These are phyloP conservation scores for Tyrophagus putrescentiae DNA, from an alignment of 1,140 invertebrate genomes.

Conservation along the genomic window DNA sequence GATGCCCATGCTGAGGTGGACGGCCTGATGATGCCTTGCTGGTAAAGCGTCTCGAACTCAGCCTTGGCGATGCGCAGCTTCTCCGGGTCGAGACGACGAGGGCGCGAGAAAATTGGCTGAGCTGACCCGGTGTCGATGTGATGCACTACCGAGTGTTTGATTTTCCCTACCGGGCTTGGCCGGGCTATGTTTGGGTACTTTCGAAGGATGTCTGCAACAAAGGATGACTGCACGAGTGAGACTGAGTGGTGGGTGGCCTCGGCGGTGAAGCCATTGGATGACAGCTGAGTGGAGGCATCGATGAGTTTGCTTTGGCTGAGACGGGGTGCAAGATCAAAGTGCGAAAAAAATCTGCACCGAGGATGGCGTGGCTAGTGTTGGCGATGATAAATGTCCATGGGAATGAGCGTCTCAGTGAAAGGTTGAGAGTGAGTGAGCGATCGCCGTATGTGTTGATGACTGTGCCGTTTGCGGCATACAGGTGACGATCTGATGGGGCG, in stretches of 20 bases:
- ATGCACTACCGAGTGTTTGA: slow-evolving; percentile 21
- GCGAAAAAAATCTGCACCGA: slow-evolving; percentile 20
- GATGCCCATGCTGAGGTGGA: slow-evolving; percentile 22
- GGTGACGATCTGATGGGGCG: neutral
- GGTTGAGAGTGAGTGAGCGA: neutral
- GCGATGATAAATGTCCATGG: slow-evolving; percentile 5
- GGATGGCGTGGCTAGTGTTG: slow-evolving; percentile 4
- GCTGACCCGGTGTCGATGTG: slow-evolving; percentile 22
- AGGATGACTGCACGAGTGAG: too few species aligned
- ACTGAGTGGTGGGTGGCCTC: neutral
- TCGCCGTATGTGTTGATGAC: slow-evolving; percentile 11
- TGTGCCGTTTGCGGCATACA: slow-evolving; percentile 19
- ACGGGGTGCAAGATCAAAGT: slow-evolving; percentile 12
- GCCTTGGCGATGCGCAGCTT: slow-evolving; percentile 19
- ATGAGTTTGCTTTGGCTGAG: slow-evolving; percentile 2
- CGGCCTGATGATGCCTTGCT: slow-evolving; percentile 19
- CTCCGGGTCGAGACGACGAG: slow-evolving; percentile 20
- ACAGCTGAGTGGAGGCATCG: slow-evolving; percentile 13
- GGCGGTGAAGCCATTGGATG: neutral
- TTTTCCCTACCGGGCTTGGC: neutral
- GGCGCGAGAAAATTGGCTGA: slow-evolving; percentile 10
- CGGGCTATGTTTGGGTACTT: slow-evolving; percentile 9
- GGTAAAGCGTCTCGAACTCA: slow-evolving; percentile 21
- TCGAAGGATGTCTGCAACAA: slow-evolving; percentile 3
- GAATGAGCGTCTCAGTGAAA: slow-evolving; percentile 9